Base-by-base conservation (phyloP, 2,888 invertebrate species). In the Phaonia tiefii region DNA sequence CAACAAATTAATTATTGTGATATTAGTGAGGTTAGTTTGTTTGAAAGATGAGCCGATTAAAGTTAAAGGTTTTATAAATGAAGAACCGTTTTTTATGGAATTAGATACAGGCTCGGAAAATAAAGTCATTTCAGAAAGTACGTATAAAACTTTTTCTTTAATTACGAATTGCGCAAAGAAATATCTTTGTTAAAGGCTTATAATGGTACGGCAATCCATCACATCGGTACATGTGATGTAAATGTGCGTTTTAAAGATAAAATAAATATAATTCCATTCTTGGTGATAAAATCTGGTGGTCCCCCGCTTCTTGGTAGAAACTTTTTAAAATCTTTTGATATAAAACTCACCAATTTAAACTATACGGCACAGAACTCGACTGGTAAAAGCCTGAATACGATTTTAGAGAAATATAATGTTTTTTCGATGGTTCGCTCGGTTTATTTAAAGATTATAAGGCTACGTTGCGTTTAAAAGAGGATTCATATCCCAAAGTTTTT, bases 81-180 rank as follows among this genome's bases (percentile, higher is more conserved):
- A 76, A 58, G 63, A 75, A 39, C 54, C n/a, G n/a, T 60, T 81
- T 37, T 44, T 69, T 49, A 76, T 82, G 82, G 73, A 83, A 77
- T 66, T 84, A 25, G 83, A 84, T 49, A 84, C 73, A 25, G 83
- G 81, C 10, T 76, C 83, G 1, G 67, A 67, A 54, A 71, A 71
- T 60, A 79, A 46, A 8, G 82, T 74, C 3, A 82, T 83, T 31
- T 80, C 83, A 2, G 54, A 54, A 51, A 37, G 71, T 25, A 70
- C 54, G 13, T 84, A 63, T 56, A 60, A 8, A n/a, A 22, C n/a
- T n/a, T 4, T 20, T 70, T 77, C 58, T 44, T 11, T 7, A 78
- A 63, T 25, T 71, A 56, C 75, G 26, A 37, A 25, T 26, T 65
- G 17, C 31, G 37, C 37, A 25, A 72, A 63, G n/a, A 65, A 20